Base-by-base conservation (phyloP, 2,113 vertebrate genomes). In the Clarias batrachus region DNA sequence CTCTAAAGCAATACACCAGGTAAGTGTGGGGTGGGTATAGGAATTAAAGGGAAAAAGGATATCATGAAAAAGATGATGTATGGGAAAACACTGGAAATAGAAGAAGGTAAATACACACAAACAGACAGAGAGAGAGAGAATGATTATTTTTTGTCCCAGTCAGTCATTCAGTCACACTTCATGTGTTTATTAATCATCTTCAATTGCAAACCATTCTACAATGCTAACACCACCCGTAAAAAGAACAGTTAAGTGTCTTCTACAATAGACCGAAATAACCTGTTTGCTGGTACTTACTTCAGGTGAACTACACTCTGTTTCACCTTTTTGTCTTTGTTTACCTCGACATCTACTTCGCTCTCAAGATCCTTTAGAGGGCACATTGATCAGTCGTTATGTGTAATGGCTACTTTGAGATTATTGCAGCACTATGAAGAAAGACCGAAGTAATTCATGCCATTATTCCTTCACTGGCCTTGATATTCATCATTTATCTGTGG, bases 401-500 rank as follows among this genome's bases (percentile, higher is more conserved):
- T 85, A 88, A 87, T 79, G 86, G 84, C 86, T 85, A 85, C 85
- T 90, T 86, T 88, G 85, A 76, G 82, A 87, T 88, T 82, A 88
- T 84, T 88, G 87, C 84, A 71, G 85, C 85, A 88, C 81, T 81
- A 56, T 82, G 60, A 41, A 81, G 87, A 84, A 81, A 86, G 30
- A 83, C 87, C 88, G 84, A 71, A 81, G 86, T 90, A 88, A 90
- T 90, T 89, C 86, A 89, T 73, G 81, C 66, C 77, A 86, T 87
- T 86, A 87, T 83, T 87, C 81, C 66, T 73, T 78, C 27, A 71
- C 27, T 80, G 52, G 73, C 77, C 17, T 83, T 59, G 56, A 59
- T 65, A 63, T 91, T 90, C 86, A 91, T 91, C 89, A 91, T 91
- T 89, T 86, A 89, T 90, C 89, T 87, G 85, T 14, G 1, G 71